Base-by-base conservation (phyloP, 1,140 invertebrate species). In the Macrobrachium nipponense region DNA sequence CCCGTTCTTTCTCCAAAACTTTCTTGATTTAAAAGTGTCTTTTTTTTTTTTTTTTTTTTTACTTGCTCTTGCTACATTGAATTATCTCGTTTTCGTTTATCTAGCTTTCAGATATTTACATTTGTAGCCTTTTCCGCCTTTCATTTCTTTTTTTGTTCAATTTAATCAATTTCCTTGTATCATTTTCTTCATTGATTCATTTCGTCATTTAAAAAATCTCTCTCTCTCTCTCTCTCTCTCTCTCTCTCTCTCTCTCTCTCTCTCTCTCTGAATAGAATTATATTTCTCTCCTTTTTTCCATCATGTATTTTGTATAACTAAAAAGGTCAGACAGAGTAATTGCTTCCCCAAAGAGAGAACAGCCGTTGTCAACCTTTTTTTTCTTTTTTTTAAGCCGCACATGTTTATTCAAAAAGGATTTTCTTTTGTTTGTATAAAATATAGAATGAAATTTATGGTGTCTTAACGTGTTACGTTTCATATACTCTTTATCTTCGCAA, bases 251-350 rank as follows among this genome's bases (percentile, higher is more conserved):
- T 23, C 77, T 66, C n/a, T 64, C 61, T 36, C 61, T 60, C 61
- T 64, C 20, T 62, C 76, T 62, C 15, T 36, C 59, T 27, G n/a
- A 23, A n/a, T 78, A 18, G n/a, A n/a, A 20, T 17, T 43, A 23
- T 64, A 43, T 20, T 58, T 80, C 60, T 80, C 20, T 64, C 77
- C n/a, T 14, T 80, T 43, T 43, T 64, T 80, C 77, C n/a, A 27
- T 10, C 77, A 12, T 61, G 20, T 58, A n/a, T 17, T 27, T 61
- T 23, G 70, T n/a, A 66, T n/a, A 66, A 51, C 12, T 51, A 12
- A 51, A 51, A 51, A 51, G 51, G 51, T 51, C 51, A 51, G 51
- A 51, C 51, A 51, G 7, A 51, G 51, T 51, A 51, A 51, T 51
- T 51, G 51, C 51, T 51, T 51, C 8, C 51, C 51, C 51, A 51